phyloP scores from a whole-genome alignment of 2,888 invertebrate species.

The Epistrophe eligans region DNA sequence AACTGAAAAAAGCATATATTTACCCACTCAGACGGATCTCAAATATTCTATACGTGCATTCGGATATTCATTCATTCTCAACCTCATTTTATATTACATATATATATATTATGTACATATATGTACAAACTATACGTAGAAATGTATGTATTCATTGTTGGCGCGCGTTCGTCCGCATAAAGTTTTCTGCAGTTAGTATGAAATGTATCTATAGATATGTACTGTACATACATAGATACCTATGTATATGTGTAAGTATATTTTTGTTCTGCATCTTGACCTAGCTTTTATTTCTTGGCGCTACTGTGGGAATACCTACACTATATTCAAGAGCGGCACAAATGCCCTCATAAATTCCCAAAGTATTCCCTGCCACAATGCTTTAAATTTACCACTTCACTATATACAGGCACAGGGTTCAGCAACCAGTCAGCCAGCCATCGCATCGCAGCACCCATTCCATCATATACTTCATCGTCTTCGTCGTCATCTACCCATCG shows the following conservation, averaged over 20 bases:
- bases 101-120: background rate
- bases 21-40: slow-evolving; percentile 58
- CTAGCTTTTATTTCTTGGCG: slow-evolving; percentile 52
- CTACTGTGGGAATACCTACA: slow-evolving; percentile 12
- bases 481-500: slow-evolving; percentile 45
- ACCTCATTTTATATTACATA: slow-evolving; percentile 20
- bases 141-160: background rate
- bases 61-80: slow-evolving; percentile 35
- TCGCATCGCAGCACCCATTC: background rate
- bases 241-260: background rate
- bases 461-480: slow-evolving; percentile 6
- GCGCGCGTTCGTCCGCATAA: slow-evolving; percentile 36
- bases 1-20: slow-evolving; percentile 16
- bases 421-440: slow-evolving; percentile 7
- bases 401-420: background rate
- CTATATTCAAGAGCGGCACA: slow-evolving; percentile 27
- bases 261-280: slow-evolving; percentile 53
- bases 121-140: no score
- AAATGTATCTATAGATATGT: background rate
- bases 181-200: slow-evolving; percentile 10
- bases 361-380: slow-evolving; percentile 57
- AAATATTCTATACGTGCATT: slow-evolving; percentile 47
- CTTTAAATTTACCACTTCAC: slow-evolving; percentile 57
- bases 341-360: slow-evolving; percentile 65
- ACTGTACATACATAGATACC: no score